Percentiles rank a stretch among this genome's conserved stretches.
Evolutionary conservation across 2,888 invertebrate genomes (phyloP).

Genomic region (Drosophila niveifrons): DNA sequence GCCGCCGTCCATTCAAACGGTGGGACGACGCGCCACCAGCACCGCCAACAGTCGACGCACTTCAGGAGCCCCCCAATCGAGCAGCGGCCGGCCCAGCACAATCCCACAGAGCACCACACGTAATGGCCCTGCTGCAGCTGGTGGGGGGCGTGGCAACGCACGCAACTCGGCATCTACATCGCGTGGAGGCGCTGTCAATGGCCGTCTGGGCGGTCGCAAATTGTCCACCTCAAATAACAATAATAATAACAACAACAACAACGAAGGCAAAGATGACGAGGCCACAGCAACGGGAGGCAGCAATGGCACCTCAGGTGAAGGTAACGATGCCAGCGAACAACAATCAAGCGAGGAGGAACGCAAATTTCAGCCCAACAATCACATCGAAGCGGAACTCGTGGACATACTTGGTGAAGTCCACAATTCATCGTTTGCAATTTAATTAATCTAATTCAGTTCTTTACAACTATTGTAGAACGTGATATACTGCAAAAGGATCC

Average conservation of each 20-base stretch:
- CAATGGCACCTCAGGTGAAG: slow-evolving; percentile 83
- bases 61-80: slow-evolving; percentile 13
- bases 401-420: slow-evolving; percentile 91
- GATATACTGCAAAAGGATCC: slow-evolving; percentile 99
- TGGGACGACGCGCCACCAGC: slow-evolving; percentile 76
- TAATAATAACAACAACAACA: slow-evolving; percentile 54
- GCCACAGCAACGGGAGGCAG: slow-evolving; percentile 86
- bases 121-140: slow-evolving; percentile 47
- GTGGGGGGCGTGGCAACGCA: slow-evolving; percentile 51
- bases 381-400: slow-evolving; percentile 95
- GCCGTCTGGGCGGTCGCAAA: slow-evolving; percentile 63
- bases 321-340: slow-evolving; percentile 87
- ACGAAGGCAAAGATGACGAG: slow-evolving; percentile 87
- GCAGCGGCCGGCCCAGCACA: slow-evolving; percentile 73
- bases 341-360: slow-evolving; percentile 90
- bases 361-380: slow-evolving; percentile 92
- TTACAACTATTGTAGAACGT: slow-evolving; percentile 88
- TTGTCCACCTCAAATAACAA: slow-evolving; percentile 60
- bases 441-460: background rate
- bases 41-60: slow-evolving; percentile 69
- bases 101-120: slow-evolving; percentile 80
- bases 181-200: slow-evolving; percentile 55
- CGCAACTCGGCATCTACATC: slow-evolving; percentile 62
- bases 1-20: slow-evolving; percentile 85
- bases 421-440: background rate